A percentile compares a stretch with the other conserved stretches of the same genome.
Evolutionary conservation across 2,888 invertebrate genomes (phyloP).

Genomic region (Tyria jacobaeae): DNA sequence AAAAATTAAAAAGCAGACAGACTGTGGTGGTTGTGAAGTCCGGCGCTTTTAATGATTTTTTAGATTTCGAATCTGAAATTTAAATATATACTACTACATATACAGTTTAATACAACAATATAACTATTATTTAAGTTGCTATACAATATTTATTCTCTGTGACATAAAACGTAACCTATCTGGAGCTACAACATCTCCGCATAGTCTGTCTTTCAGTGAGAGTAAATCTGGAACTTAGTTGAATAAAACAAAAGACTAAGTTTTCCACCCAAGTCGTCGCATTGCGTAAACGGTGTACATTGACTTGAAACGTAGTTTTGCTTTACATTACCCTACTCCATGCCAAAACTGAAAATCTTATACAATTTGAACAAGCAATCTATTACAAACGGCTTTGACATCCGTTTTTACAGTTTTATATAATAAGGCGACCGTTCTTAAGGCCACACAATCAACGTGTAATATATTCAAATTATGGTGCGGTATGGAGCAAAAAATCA

Average conservation of each 20-base stretch:
- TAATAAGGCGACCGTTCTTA: constrained; percentile 26
- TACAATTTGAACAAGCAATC: not conserved
- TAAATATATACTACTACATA: too few species aligned
- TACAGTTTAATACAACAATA: too few species aligned
- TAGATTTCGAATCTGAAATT: too few species aligned
- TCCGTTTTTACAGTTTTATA: not conserved
- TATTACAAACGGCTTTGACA: not conserved
- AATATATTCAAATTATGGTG: constrained; percentile 72
- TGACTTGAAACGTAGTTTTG: constrained; percentile 5
- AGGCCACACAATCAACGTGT: constrained; percentile 60
- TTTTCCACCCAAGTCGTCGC: constrained; percentile 18
- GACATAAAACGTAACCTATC: constrained; percentile 1
- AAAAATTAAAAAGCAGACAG: too few species aligned
- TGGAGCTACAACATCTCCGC: constrained; percentile 1
- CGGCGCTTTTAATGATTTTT: too few species aligned
- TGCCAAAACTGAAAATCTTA: not conserved
- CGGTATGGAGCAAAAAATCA: constrained; percentile 57
- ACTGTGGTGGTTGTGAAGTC: too few species aligned
- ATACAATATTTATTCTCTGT: not conserved
- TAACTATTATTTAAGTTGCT: too few species aligned
- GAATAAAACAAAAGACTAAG: constrained; percentile 34
- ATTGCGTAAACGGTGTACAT: constrained; percentile 1
- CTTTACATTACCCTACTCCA: constrained; percentile 1
- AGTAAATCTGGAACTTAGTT: constrained; percentile 24
- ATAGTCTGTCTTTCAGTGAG: constrained; percentile 7